Base-by-base conservation (phyloP, 2,113 vertebrate species). In the Grus americana region DNA sequence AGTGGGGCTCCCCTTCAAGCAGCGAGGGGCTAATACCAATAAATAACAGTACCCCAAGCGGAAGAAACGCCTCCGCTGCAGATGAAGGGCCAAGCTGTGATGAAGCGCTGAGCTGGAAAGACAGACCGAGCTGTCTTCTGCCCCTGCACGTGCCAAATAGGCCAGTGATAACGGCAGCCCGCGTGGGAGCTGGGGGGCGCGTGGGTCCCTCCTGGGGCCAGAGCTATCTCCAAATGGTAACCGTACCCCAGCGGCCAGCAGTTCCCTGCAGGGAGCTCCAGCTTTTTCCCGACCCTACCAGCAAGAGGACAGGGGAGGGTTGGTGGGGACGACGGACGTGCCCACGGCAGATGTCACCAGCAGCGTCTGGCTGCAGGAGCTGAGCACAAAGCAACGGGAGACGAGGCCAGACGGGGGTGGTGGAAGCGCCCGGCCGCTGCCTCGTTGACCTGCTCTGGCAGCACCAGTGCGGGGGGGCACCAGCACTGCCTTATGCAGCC, bases 221-320 rank as follows among this genome's bases (percentile, higher is more conserved):
- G 81, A 36, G 62, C 17, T 36, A 24, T 46, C 49, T 40, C 40
- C 42, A 4, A 2, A 8, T 2, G 14, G 20, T 14, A 9, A 11
- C 47, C 0, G 1, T 24, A 23, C 26, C 40, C 49, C 50, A 7
- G 0, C 0, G 36, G 40, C 21, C 84, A 54, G 59, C 0, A 0
- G 10, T 42, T 34, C 57, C 71, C 46, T 32, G 22, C 68, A 57
- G 30, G n/a, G 34, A 90, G 26, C 61, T 68, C 42, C 47, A 58
- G 67, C 36, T 40, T 50, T 50, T 62, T 54, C 34, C n/a, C 23
- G 6, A 29, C 29, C 40, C 58, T 10, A 5, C 32, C 32, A 14
- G 57, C 26, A 49, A 47, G 50, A 65, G 65, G 44, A 52, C 12
- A 12, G 9, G 18, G 20, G 17, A 61, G 63, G 38, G 58, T 40